A percentile compares a stretch with the other conserved stretches of the same genome.
These are phyloP conservation scores for Leptobrachium leishanense DNA, from an alignment of 2,113 vertebrate genomes.

Conservation along the genomic window DNA sequence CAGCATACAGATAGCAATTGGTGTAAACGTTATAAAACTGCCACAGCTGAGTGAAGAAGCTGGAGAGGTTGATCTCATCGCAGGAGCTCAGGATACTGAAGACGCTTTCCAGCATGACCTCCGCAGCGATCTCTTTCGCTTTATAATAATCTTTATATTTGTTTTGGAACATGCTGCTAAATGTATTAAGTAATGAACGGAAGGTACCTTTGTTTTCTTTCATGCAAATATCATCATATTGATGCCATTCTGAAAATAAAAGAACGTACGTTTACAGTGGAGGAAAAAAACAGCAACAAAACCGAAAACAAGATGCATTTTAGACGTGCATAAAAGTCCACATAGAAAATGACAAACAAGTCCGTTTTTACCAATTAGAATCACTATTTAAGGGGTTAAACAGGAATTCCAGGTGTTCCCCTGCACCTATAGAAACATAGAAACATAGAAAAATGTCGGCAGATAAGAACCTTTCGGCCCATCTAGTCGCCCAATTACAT, in stretches of 20 bases:
- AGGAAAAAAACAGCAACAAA: no score
- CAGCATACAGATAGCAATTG: constrained; percentile 62
- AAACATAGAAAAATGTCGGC: no score
- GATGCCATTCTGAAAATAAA: constrained; percentile 80
- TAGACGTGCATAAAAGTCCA: no score
- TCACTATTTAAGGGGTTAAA: no score
- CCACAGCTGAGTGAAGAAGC: constrained; percentile 68
- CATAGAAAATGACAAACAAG: no score
- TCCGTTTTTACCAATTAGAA: no score
- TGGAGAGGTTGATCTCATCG: constrained; percentile 67
- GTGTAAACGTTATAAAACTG: constrained; percentile 70
- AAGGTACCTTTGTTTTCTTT: fast-evolving
- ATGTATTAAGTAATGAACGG: fast-evolving
- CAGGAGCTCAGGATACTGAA: constrained; percentile 78
- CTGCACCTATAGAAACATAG: no score
- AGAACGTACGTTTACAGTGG: no score
- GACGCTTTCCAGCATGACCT: constrained; percentile 75
- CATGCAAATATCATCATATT: constrained; percentile 88
- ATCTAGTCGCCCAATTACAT: no score
- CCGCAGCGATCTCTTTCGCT: constrained; percentile 74
- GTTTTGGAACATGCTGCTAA: fast-evolving
- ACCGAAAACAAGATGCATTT: no score
- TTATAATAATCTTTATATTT: constrained; percentile 46
- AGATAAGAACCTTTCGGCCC: no score
- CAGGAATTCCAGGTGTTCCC: no score